Evolutionary conservation across 2,113 vertebrate genomes (phyloP).

Genomic region (Ranitomeya imitator): DNA sequence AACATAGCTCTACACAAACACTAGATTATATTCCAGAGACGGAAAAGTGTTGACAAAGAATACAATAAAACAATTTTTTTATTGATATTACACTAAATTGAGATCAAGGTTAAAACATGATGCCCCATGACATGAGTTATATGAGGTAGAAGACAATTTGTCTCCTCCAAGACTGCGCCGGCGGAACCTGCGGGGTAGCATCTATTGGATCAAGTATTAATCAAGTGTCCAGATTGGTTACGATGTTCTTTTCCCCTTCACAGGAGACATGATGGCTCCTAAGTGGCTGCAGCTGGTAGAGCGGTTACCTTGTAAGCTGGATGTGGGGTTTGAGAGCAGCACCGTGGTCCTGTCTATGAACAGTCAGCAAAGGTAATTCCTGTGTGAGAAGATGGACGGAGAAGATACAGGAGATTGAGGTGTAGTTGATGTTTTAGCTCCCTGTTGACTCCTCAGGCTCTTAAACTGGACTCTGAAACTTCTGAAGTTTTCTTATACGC

Average conservation of each 20-base stretch:
- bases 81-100: no score
- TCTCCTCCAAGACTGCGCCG: no score
- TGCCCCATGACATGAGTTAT: no score
- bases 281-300: slow-evolving; percentile 75
- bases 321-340: slow-evolving; percentile 88
- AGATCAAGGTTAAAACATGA: no score
- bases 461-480: slow-evolving; percentile 94
- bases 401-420: background rate
- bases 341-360: slow-evolving; percentile 92
- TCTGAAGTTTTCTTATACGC: slow-evolving; percentile 80
- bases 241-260: background rate
- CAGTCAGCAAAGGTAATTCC: slow-evolving; percentile 88
- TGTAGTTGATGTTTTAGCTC: background rate
- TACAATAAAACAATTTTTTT: no score
- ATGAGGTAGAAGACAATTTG: no score
- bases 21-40: no score
- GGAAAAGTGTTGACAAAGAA: no score
- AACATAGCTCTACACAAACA: no score
- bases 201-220: no score
- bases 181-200: no score
- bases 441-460: slow-evolving; percentile 73
- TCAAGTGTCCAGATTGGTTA: no score
- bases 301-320: slow-evolving; percentile 79
- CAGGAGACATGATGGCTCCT: slow-evolving; percentile 66
- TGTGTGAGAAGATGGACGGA: background rate